phyloP scores from a whole-genome alignment of 2,113 vertebrate species.

The Psittacula cyanocephala region DNA sequence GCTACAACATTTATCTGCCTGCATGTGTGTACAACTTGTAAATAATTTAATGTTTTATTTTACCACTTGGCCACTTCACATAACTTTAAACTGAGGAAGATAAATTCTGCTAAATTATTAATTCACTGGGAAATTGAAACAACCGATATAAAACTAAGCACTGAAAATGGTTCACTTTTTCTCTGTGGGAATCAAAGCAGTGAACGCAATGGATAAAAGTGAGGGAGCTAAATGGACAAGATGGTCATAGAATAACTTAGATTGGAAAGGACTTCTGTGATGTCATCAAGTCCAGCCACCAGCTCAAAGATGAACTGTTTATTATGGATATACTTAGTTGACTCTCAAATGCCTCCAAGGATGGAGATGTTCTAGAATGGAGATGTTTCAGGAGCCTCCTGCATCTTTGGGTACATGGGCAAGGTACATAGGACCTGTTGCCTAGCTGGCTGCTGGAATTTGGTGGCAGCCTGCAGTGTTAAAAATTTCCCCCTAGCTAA shows the following conservation, averaged over 20 bases:
- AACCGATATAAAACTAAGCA: background rate
- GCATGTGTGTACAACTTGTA: background rate
- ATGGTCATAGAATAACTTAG: background rate
- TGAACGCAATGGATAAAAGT: background rate
- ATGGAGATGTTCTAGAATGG: background rate
- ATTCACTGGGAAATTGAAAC: slow-evolving; percentile 38
- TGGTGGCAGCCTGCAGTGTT: background rate
- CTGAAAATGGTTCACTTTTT: background rate
- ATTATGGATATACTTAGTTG: background rate
- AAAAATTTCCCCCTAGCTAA: background rate
- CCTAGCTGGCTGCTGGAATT: background rate
- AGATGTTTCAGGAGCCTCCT: background rate
- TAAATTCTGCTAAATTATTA: slow-evolving; percentile 49
- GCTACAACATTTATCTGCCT: slow-evolving; percentile 4
- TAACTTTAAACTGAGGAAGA: background rate
- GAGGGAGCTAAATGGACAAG: background rate
- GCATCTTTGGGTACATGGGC: background rate
- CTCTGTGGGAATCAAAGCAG: slow-evolving; percentile 7
- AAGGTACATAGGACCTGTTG: background rate
- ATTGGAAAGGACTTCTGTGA: background rate
- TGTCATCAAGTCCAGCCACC: background rate
- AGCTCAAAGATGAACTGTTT: background rate
- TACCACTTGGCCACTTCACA: background rate
- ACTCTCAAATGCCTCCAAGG: background rate
- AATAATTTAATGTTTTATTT: slow-evolving; percentile 51